A percentile compares a stretch with the other conserved stretches of the same genome.
Conservation (phyloP, 2,113 vertebrate species). For the Phodopus roborovskii region DNA sequence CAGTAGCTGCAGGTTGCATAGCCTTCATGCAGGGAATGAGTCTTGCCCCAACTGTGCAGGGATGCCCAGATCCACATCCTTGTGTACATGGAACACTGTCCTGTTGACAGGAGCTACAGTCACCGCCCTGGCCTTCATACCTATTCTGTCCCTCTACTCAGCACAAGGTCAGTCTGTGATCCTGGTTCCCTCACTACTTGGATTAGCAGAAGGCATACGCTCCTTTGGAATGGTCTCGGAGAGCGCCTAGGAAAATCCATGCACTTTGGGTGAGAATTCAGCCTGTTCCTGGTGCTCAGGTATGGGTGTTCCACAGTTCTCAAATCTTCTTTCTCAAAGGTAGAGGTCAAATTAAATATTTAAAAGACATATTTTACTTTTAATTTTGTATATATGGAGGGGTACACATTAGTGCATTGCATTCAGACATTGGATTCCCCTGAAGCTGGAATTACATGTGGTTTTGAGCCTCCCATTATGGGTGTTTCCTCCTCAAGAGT, state of each 20-base stretch:
- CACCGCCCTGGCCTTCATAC: accelerated
- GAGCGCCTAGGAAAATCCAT: accelerated
- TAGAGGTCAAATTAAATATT: neutral
- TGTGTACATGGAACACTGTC: accelerated
- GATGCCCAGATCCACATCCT: too few species aligned
- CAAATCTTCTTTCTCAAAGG: neutral
- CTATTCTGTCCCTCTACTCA: too few species aligned
- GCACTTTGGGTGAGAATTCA: accelerated
- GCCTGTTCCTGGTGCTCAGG: neutral
- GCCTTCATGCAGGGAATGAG: accelerated
- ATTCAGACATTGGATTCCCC: neutral
- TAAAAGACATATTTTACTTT: neutral
- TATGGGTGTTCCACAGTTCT: neutral
- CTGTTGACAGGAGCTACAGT: neutral
- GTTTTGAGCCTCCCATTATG: neutral
- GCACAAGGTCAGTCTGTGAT: accelerated
- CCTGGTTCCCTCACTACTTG: neutral
- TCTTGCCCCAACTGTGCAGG: neutral
- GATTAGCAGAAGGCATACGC: accelerated
- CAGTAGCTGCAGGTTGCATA: accelerated
- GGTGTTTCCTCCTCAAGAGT: neutral
- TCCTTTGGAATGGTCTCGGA: neutral
- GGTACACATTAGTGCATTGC: neutral
- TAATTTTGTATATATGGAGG: neutral
- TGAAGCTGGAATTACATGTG: neutral